Conservation (phyloP, 2,797 vertebrate species). For the Anableps anableps region DNA sequence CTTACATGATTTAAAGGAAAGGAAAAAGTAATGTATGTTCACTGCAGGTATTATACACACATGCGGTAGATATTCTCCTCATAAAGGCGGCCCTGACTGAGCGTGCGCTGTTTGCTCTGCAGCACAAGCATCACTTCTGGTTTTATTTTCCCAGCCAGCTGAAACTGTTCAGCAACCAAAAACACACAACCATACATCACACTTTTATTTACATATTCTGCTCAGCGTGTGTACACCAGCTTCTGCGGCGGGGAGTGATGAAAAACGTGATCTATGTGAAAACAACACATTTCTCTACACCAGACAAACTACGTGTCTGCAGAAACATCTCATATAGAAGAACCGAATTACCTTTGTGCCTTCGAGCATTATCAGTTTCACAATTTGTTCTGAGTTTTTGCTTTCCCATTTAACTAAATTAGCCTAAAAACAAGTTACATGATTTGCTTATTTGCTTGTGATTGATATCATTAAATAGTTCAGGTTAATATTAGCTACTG, state of each 20-base stretch:
- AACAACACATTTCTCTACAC: not conserved
- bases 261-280: constrained; percentile 20
- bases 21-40: constrained; percentile 10
- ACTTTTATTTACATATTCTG: constrained; percentile 31
- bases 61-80: constrained; percentile 1
- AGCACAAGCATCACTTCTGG: constrained; percentile 16
- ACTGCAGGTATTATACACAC: not conserved
- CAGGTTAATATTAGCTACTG: not conserved
- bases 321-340: not conserved
- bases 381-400: not conserved
- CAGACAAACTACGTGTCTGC: not conserved
- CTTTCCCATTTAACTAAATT: not conserved
- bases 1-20: constrained; percentile 17
- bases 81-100: constrained; percentile 6
- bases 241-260: constrained; percentile 18
- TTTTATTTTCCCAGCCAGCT: constrained; percentile 7
- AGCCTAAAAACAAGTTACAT: not conserved
- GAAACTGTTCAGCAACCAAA: constrained; percentile 11
- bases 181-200: constrained; percentile 22
- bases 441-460: not conserved
- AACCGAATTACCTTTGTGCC: not conserved
- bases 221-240: constrained; percentile 16
- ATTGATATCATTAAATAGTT: not conserved
- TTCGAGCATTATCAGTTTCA: not conserved
- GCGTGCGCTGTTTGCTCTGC: not conserved